Percentiles rank a stretch among this genome's conserved stretches.
phyloP scores from a whole-genome alignment of 2,113 vertebrate species.

The Aepyceros melampus region DNA sequence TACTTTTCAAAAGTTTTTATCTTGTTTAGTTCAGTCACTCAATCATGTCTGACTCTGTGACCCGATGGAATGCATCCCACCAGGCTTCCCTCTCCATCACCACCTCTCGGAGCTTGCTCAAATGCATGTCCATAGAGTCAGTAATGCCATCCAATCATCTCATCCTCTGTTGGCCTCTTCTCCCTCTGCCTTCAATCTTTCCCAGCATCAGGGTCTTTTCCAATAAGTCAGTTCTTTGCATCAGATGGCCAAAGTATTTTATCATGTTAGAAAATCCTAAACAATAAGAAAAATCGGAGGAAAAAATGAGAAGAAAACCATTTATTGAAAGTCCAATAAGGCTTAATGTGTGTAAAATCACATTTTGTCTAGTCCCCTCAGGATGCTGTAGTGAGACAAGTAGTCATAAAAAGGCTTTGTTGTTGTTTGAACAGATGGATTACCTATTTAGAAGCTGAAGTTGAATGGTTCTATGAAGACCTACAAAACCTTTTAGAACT shows the following conservation, averaged over 20 bases:
- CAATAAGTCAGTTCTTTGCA: background rate
- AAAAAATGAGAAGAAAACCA: background rate
- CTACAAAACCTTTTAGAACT: too few species aligned
- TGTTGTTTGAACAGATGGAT: background rate
- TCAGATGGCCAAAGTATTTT: background rate
- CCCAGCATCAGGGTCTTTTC: background rate
- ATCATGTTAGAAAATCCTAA: background rate
- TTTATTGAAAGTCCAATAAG: background rate
- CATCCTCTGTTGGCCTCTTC: background rate
- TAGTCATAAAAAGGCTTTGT: background rate
- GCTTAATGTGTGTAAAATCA: background rate
- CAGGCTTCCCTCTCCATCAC: background rate
- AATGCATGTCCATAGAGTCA: background rate
- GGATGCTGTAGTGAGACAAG: background rate
- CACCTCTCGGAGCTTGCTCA: background rate
- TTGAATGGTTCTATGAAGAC: too few species aligned
- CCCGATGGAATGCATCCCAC: background rate
- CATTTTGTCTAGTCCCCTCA: conserved; percentile 5
- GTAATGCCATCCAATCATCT: background rate
- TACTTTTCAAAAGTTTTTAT: background rate
- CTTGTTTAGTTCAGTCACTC: background rate
- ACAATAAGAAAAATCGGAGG: background rate
- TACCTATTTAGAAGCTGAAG: background rate
- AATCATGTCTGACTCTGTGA: background rate
- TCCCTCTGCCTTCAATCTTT: background rate